Conservation (phyloP, 2,888 invertebrate genomes). For the Calameuta pallipes region DNA sequence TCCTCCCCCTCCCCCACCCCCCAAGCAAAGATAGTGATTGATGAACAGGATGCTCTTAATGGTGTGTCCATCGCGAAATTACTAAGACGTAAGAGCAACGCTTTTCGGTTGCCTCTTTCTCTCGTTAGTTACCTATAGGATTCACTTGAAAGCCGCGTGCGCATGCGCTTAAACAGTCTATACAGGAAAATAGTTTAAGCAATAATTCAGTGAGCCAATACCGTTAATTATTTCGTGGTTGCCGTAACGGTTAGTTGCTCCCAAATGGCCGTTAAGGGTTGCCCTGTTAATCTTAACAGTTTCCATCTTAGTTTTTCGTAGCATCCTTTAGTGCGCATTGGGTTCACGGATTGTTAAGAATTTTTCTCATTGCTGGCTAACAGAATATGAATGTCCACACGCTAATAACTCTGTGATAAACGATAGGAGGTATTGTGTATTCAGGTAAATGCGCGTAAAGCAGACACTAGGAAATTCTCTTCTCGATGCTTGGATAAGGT, state of each 20-base stretch:
- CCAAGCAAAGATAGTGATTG: constrained; percentile 28
- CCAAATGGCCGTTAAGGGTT: background rate
- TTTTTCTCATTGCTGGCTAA: background rate
- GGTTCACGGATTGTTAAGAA: background rate
- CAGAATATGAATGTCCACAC: background rate
- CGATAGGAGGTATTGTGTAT: background rate
- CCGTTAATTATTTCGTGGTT: constrained; percentile 20
- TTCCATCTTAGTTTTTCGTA: background rate
- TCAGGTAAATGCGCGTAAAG: background rate
- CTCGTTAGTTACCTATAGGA: background rate
- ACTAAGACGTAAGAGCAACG: constrained; percentile 1
- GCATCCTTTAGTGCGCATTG: background rate
- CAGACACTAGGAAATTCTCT: background rate
- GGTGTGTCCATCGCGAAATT: constrained; percentile 17
- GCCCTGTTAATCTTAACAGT: background rate
- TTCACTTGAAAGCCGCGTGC: background rate
- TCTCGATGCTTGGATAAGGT: background rate
- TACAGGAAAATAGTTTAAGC: background rate
- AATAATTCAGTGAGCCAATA: constrained; percentile 17
- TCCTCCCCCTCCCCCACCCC: background rate
- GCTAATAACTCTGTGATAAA: background rate
- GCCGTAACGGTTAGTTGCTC: constrained; percentile 9
- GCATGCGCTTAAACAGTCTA: background rate
- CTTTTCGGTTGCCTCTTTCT: background rate
- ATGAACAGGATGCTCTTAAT: constrained; percentile 35